These are phyloP conservation scores for Megamerina dolium DNA, from an alignment of 2,888 invertebrate species.

Conservation along the genomic window DNA sequence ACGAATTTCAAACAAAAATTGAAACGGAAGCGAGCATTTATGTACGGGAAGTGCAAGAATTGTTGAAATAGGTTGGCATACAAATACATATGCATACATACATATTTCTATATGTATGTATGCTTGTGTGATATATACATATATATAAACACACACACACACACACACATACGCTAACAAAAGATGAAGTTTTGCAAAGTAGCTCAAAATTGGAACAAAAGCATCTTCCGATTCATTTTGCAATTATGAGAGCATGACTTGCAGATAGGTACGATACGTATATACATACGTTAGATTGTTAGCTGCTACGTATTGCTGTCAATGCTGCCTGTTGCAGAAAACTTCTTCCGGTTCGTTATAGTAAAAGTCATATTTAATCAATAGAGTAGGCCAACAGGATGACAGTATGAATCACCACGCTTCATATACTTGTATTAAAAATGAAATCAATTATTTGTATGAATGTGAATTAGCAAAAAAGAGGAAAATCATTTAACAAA, in stretches of 20 bases:
- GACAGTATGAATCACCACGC: too few relatives aligned
- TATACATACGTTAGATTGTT: neutral
- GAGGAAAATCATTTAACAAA: too few relatives aligned
- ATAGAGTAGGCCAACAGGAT: too few relatives aligned
- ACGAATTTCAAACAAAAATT: slow-evolving; percentile 9
- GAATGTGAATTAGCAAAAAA: too few relatives aligned
- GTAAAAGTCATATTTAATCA: too few relatives aligned
- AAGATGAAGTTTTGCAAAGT: too few relatives aligned
- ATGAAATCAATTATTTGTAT: too few relatives aligned
- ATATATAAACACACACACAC: too few relatives aligned
- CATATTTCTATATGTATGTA: neutral
- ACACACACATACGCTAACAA: too few relatives aligned
- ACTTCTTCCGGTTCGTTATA: neutral
- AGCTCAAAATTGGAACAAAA: slow-evolving; percentile 1
- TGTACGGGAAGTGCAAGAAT: slow-evolving; percentile 1
- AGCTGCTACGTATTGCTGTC: neutral
- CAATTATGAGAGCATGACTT: slow-evolving; percentile 18
- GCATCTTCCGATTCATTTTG: slow-evolving; percentile 19
- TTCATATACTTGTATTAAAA: too few relatives aligned
- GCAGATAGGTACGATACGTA: slow-evolving; percentile 8
- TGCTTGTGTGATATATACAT: slow-evolving; percentile 3
- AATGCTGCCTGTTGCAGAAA: neutral
- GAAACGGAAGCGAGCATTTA: slow-evolving; percentile 15
- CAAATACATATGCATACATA: neutral
- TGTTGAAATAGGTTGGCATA: slow-evolving; percentile 8